Base-by-base conservation (phyloP, 2,888 invertebrate species). In the Hypomecis punctinalis region DNA sequence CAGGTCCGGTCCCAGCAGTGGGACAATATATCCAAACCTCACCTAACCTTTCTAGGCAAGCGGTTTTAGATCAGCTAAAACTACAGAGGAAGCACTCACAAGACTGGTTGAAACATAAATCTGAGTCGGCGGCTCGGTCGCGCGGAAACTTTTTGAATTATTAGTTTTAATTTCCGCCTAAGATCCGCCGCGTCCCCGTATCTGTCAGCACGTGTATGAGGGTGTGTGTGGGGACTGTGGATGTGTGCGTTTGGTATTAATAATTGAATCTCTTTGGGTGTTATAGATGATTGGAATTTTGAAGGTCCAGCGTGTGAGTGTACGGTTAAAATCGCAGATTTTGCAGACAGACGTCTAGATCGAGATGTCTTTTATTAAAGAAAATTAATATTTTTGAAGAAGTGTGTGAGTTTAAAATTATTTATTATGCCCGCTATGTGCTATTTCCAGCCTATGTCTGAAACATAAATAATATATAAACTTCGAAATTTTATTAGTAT, bases 101-200 rank as follows among this genome's bases (percentile, higher is more conserved):
- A 89, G 89, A 88, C 90, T 89, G 89, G 84, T 81, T 85, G 81
- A 79, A 83, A 82, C 90, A 92, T 93, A 93, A 93, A 93, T 93
- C 91, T 86, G 80, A 82, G 84, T 83, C 78, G 86, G 87, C 86
- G 88, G 90, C 83, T 88, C 90, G 90, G 90, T 91, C 88, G 91
- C 90, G 85, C 83, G 91, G 90, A 92, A 93, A 93, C 91, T 93
- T 93, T 93, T 93, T 93, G 93, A 93, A 92, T 93, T 93, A 93
- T 93, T 93, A 93, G 93, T 93, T 93, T 93, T 93, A 93, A 93
- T 93, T 93, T 93, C 93, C 93, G 93, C 88, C 86, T 88, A 89
- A 92, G 92, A 93, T 92, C 91, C 91, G 92, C 86, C 78, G 80
- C 80, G 84, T 84, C 84, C 83, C 89, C 85, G 89, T 90, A 91